Evolutionary conservation across 2,888 invertebrate genomes (phyloP).

Genomic region (Aleiodes leptofemur): DNA sequence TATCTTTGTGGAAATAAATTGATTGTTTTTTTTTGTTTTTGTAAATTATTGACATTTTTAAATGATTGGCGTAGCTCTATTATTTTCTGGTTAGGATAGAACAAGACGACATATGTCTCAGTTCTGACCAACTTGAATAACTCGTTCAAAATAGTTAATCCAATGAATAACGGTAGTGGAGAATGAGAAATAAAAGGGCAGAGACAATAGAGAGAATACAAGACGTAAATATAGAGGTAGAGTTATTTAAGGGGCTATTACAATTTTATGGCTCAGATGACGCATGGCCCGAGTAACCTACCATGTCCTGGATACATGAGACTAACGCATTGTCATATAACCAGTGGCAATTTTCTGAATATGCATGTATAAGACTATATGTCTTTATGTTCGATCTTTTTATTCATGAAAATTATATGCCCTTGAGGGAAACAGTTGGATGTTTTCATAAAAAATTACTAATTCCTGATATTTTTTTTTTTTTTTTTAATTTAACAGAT

Average conservation of each 20-base stretch:
- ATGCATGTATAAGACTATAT: conserved; percentile 58
- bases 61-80: too few species aligned
- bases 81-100: too few species aligned
- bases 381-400: conserved; percentile 40
- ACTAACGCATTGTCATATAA: conserved; percentile 45
- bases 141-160: conserved; percentile 17
- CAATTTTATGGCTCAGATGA: conserved; percentile 67
- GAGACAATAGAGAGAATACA: conserved; percentile 54
- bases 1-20: conserved; percentile 12
- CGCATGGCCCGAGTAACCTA: conserved; percentile 59
- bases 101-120: too few species aligned
- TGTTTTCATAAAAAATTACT: too few species aligned
- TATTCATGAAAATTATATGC: background rate
- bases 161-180: conserved; percentile 9
- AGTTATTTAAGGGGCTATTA: conserved; percentile 69
- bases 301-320: conserved; percentile 49
- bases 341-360: conserved; percentile 57
- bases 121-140: background rate
- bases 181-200: conserved; percentile 30
- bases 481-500: too few species aligned
- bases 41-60: background rate
- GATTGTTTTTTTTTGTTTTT: background rate
- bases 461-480: too few species aligned
- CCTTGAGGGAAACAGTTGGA: too few species aligned
- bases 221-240: conserved; percentile 65